A percentile compares a stretch with the other conserved stretches of the same genome.
phyloP scores from a whole-genome alignment of 2,888 invertebrate genomes.

The Ochlodes sylvanus region DNA sequence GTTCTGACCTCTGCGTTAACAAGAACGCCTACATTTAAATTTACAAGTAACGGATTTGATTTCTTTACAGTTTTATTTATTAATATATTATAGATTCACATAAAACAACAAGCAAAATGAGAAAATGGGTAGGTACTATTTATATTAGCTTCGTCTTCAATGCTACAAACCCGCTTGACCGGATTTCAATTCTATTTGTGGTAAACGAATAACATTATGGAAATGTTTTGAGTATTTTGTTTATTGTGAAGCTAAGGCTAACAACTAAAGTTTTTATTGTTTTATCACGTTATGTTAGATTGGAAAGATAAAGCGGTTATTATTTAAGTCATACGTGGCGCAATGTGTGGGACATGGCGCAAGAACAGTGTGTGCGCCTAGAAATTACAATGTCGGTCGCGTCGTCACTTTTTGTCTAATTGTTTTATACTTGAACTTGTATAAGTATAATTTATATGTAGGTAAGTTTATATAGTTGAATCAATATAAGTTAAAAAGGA shows the following conservation, averaged over 20 bases:
- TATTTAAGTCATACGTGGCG: slow-evolving; percentile 52
- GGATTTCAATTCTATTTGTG: slow-evolving; percentile 44
- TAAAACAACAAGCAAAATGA: slow-evolving; percentile 4
- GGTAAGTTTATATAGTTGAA: not conserved
- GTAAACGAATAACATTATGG: slow-evolving; percentile 13
- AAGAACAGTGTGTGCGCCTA: slow-evolving; percentile 15
- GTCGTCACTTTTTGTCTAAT: slow-evolving; percentile 1
- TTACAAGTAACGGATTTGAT: no score
- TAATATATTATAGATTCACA: not conserved
- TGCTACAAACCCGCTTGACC: slow-evolving; percentile 61
- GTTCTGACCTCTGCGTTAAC: no score
- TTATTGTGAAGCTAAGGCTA: slow-evolving; percentile 7
- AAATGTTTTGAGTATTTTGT: slow-evolving; percentile 11
- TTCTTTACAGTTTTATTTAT: no score
- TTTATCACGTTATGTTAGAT: slow-evolving; percentile 14
- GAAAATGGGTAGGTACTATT: slow-evolving; percentile 35
- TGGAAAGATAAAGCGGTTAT: slow-evolving; percentile 40
- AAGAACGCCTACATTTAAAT: no score
- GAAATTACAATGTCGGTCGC: not conserved
- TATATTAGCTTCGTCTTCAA: slow-evolving; percentile 57
- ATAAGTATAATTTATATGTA: no score
- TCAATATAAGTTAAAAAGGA: not conserved
- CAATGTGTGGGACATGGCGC: slow-evolving; percentile 46
- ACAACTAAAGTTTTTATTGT: slow-evolving; percentile 10
- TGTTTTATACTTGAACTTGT: not conserved